A percentile compares a stretch with the other conserved stretches of the same genome.
Evolutionary conservation across 2,113 vertebrate species (phyloP).

Genomic region (Oostethus manadensis): DNA sequence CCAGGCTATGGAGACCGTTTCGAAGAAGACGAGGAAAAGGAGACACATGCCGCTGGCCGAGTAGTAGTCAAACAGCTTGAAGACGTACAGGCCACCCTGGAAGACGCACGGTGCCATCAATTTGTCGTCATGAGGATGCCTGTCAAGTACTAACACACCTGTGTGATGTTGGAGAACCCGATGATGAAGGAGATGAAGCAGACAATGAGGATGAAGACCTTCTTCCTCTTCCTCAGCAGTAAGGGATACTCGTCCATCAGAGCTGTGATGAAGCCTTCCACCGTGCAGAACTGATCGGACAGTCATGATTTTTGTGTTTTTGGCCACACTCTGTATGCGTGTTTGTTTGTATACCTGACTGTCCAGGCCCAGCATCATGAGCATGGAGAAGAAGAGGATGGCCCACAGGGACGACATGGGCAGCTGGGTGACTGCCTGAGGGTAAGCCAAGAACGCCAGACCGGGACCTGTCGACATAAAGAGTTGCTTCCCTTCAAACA

Average conservation of each 20-base stretch:
- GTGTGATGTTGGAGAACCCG: slow-evolving; percentile 88
- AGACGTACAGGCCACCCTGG: slow-evolving; percentile 86
- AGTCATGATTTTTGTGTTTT: not conserved
- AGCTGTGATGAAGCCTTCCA: slow-evolving; percentile 89
- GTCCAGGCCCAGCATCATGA: slow-evolving; percentile 88
- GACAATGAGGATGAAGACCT: slow-evolving; percentile 81
- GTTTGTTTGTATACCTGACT: slow-evolving; percentile 72
- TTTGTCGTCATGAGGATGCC: not conserved
- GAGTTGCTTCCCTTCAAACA: not conserved
- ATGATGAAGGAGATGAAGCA: slow-evolving; percentile 84
- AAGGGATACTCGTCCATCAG: slow-evolving; percentile 84
- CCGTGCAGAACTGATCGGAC: slow-evolving; percentile 79
- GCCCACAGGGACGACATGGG: slow-evolving; percentile 87
- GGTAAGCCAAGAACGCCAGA: slow-evolving; percentile 87
- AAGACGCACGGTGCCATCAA: slow-evolving; percentile 1
- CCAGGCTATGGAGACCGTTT: slow-evolving; percentile 88
- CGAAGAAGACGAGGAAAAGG: slow-evolving; percentile 89
- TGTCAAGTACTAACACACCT: slow-evolving; percentile 57
- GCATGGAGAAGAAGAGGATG: slow-evolving; percentile 90
- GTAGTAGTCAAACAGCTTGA: slow-evolving; percentile 92
- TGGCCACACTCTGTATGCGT: not conserved
- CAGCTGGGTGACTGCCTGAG: slow-evolving; percentile 84
- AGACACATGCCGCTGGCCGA: slow-evolving; percentile 91
- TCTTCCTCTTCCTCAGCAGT: slow-evolving; percentile 81
- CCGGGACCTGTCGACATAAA: slow-evolving; percentile 75